Percentiles rank a stretch among this genome's conserved stretches.
These are phyloP conservation scores for Wiebesia pumilae DNA, from an alignment of 1,140 invertebrate genomes.

Conservation along the genomic window DNA sequence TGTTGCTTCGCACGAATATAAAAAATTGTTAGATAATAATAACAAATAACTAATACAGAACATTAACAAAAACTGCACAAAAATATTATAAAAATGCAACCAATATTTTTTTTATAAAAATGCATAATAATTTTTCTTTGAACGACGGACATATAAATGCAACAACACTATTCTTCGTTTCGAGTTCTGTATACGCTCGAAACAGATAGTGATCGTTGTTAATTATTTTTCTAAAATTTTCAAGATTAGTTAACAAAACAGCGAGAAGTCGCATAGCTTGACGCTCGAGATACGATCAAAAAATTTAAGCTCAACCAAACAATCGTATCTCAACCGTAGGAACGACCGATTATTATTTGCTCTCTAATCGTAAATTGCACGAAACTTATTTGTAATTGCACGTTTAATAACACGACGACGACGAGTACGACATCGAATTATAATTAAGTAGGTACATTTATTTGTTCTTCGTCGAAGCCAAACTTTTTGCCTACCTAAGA, in stretches of 20 bases:
- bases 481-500: not conserved
- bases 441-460: conserved; percentile 51
- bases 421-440: conserved; percentile 67
- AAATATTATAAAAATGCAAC: conserved; percentile 47
- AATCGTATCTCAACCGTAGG: not conserved
- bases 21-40: conserved; percentile 29
- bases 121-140: conserved; percentile 29
- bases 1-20: conserved; percentile 48
- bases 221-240: not conserved
- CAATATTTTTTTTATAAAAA: conserved; percentile 13
- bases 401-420: conserved; percentile 58
- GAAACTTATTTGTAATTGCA: conserved; percentile 47
- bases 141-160: conserved; percentile 3
- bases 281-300: conserved; percentile 7
- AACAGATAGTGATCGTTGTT: conserved; percentile 39
- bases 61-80: conserved; percentile 27
- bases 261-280: conserved; percentile 2
- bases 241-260: conserved; percentile 8
- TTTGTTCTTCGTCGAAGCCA: conserved; percentile 17
- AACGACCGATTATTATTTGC: conserved; percentile 10
- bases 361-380: conserved; percentile 25
- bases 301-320: conserved; percentile 29
- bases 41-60: conserved; percentile 35
- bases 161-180: conserved; percentile 42
- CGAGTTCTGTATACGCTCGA: conserved; percentile 56